Percentiles rank a stretch among this genome's conserved stretches.
phyloP scores from a whole-genome alignment of 2,888 invertebrate genomes.

The Schizaphis graminum region DNA sequence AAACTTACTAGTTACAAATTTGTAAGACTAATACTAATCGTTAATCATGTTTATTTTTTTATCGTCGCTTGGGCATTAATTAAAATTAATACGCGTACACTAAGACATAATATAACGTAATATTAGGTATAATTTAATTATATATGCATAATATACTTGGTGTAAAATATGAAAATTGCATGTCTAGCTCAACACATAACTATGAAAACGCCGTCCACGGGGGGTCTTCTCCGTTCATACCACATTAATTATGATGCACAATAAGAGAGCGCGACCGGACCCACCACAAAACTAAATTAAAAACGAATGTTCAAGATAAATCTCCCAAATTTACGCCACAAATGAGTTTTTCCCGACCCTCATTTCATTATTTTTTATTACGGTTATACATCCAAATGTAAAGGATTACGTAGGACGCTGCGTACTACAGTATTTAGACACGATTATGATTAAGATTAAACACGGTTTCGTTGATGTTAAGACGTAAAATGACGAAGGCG shows the following conservation, averaged over 20 bases:
- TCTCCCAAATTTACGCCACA: slow-evolving; percentile 33
- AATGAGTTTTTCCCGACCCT: slow-evolving; percentile 36
- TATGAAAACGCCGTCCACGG: slow-evolving; percentile 36
- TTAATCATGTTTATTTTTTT: slow-evolving; percentile 16
- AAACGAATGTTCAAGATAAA: slow-evolving; percentile 56
- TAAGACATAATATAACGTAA: not conserved
- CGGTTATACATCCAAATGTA: not conserved
- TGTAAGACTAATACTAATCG: not conserved
- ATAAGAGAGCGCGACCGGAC: not conserved
- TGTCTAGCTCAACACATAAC: not conserved
- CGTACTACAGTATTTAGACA: not conserved
- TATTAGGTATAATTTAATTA: slow-evolving; percentile 27
- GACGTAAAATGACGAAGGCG: not conserved
- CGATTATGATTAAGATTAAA: slow-evolving; percentile 33
- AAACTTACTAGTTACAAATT: not conserved
- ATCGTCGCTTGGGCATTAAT: not conserved
- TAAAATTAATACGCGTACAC: slow-evolving; percentile 5
- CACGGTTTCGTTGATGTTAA: not conserved
- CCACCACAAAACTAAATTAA: slow-evolving; percentile 47
- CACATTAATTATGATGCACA: slow-evolving; percentile 49
- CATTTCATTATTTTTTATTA: slow-evolving; percentile 37
- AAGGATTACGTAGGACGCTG: not conserved
- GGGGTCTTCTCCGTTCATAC: slow-evolving; percentile 4
- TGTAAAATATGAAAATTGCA: slow-evolving; percentile 50
- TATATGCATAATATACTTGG: not conserved